A percentile compares a stretch with the other conserved stretches of the same genome.
Conservation (phyloP, 2,797 vertebrate species). For the Nannoperca obscura region DNA sequence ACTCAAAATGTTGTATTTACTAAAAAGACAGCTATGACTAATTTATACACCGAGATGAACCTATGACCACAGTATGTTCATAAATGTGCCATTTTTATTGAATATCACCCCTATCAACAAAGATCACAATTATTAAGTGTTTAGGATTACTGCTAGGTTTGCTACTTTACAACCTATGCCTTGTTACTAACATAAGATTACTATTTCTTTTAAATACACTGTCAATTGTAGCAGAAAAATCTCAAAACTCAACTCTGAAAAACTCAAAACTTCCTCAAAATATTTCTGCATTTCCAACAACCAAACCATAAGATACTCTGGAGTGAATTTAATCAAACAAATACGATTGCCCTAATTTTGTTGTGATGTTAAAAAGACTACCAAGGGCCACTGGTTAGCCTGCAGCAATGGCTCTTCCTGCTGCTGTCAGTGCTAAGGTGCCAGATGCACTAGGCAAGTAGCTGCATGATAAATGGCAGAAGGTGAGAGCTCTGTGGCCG, state of each 20-base stretch:
- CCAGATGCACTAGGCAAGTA: conserved; percentile 76
- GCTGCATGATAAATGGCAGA: conserved; percentile 82
- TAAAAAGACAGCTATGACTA: conserved; percentile 51
- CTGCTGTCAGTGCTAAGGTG: conserved; percentile 65
- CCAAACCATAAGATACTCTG: background rate
- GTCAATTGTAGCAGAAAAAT: background rate
- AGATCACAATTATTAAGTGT: conserved; percentile 8
- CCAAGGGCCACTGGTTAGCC: conserved; percentile 59
- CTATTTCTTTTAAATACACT: background rate
- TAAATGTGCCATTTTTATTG: conserved; percentile 9
- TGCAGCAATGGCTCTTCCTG: conserved; percentile 63
- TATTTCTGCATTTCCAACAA: background rate
- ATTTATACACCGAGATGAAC: conserved; percentile 41
- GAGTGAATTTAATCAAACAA: conserved; percentile 38
- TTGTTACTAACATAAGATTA: background rate
- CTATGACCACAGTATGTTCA: background rate
- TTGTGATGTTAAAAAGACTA: conserved; percentile 58
- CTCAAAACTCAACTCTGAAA: background rate
- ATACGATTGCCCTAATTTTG: conserved; percentile 42
- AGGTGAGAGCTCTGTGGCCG: conserved; percentile 73
- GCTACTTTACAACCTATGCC: background rate
- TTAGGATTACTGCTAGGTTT: conserved; percentile 1
- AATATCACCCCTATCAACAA: conserved; percentile 23
- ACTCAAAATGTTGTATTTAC: conserved; percentile 58
- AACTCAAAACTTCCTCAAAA: background rate